phyloP scores from a whole-genome alignment of 2,113 vertebrate genomes.

The Dryoscopus gambensis region DNA sequence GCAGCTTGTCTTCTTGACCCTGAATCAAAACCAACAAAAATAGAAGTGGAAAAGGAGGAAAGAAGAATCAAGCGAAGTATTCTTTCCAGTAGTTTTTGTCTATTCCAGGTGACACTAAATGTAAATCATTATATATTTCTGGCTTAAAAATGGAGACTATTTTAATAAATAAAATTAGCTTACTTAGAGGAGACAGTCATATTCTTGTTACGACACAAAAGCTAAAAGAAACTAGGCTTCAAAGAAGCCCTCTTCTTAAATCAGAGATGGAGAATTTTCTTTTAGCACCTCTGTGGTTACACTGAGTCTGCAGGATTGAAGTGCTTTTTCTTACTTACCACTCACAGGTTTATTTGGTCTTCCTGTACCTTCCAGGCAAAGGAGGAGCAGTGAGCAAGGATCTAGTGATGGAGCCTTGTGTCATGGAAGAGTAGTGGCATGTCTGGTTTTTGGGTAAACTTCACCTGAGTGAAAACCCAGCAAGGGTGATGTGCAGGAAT shows the following conservation, averaged over 20 bases:
- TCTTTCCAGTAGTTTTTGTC: not conserved
- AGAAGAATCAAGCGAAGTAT: not conserved
- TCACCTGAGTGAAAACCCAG: not conserved
- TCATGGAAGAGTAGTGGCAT: not conserved
- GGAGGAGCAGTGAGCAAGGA: not conserved
- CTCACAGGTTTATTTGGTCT: not conserved
- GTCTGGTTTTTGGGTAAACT: not conserved
- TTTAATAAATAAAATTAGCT: not conserved
- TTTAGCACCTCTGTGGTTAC: not conserved
- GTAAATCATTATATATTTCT: not conserved
- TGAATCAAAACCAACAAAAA: not conserved
- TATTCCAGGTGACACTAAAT: not conserved
- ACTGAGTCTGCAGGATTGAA: not conserved
- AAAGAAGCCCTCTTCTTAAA: not conserved
- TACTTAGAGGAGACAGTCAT: not conserved
- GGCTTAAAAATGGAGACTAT: not conserved
- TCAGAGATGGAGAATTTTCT: not conserved
- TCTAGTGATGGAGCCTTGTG: not conserved
- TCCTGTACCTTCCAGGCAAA: not conserved
- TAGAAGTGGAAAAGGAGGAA: not conserved
- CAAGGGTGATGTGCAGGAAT: not conserved
- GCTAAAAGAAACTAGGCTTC: not conserved
- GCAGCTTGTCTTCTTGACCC: not conserved
- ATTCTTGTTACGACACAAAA: not conserved
- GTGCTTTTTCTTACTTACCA: not conserved